Evolutionary conservation across 2,797 vertebrate species (phyloP).

Genomic region (Lepus townsendii): DNA sequence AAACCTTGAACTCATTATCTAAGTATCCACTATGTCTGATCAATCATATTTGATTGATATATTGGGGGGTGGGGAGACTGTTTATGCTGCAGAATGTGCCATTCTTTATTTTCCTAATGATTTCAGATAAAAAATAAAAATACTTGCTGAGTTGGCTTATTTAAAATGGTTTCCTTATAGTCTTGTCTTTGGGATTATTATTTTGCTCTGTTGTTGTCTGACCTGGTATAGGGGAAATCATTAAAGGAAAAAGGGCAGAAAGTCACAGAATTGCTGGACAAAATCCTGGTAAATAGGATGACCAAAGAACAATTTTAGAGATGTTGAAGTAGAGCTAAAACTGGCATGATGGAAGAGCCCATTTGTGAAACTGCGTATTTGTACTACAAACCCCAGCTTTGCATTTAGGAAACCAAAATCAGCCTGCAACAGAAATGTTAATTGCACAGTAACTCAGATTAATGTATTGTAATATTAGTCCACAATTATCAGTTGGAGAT

Average conservation of each 20-base stretch:
- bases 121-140: slow-evolving; percentile 73
- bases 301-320: slow-evolving; percentile 74
- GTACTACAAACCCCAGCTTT: slow-evolving; percentile 78
- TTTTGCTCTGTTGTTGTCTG: slow-evolving; percentile 79
- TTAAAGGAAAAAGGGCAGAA: slow-evolving; percentile 25
- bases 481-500: slow-evolving; percentile 91
- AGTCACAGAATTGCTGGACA: slow-evolving; percentile 59
- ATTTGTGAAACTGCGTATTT: slow-evolving; percentile 80
- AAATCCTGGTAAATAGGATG: slow-evolving; percentile 72
- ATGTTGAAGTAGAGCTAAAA: slow-evolving; percentile 82
- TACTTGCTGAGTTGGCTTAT: slow-evolving; percentile 78
- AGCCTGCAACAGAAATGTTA: slow-evolving; percentile 84
- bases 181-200: slow-evolving; percentile 80
- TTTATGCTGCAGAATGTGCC: slow-evolving; percentile 84
- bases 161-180: slow-evolving; percentile 84
- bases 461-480: slow-evolving; percentile 91
- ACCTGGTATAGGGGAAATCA: slow-evolving; percentile 70
- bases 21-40: slow-evolving; percentile 87
- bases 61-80: slow-evolving; percentile 81
- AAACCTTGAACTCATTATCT: slow-evolving; percentile 87
- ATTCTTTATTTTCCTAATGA: slow-evolving; percentile 85
- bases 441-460: slow-evolving; percentile 91
- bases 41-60: slow-evolving; percentile 88
- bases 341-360: slow-evolving; percentile 73
- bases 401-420: slow-evolving; percentile 86